Evolutionary conservation across 2,113 vertebrate genomes (phyloP).

Genomic region (Onychostruthus taczanowskii): DNA sequence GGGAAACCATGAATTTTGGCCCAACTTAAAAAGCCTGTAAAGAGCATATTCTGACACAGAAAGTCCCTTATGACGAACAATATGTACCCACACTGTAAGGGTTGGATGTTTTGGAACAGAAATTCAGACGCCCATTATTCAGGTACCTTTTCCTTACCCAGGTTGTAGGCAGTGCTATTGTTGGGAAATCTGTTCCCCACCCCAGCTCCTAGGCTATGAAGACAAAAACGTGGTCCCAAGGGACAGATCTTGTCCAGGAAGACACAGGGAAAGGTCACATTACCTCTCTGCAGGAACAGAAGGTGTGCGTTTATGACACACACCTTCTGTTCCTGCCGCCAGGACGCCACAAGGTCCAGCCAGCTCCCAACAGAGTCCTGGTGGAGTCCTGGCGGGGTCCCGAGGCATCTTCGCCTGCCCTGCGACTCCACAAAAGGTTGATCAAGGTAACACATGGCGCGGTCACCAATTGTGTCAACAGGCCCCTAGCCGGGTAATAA

Average conservation of each 20-base stretch:
- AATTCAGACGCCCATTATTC: background rate
- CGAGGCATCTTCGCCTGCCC: background rate
- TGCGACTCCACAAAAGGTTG: background rate
- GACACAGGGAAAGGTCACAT: background rate
- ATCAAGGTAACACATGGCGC: background rate
- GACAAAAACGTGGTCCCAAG: accelerated
- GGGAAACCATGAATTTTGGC: background rate
- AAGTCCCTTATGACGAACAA: background rate
- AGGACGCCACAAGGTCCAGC: background rate
- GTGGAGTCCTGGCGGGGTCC: background rate
- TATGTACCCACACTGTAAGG: background rate
- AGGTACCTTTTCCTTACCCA: background rate
- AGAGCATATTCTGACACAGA: background rate
- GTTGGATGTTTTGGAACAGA: background rate
- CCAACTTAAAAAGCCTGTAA: background rate
- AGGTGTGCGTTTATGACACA: background rate
- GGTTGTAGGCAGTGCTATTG: background rate
- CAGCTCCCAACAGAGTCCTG: background rate
- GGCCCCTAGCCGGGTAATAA: background rate
- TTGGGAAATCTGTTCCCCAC: background rate
- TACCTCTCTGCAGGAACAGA: background rate
- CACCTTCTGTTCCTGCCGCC: too few species aligned
- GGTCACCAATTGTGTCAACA: background rate
- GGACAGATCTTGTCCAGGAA: background rate
- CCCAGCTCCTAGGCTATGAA: background rate